Evolutionary conservation across 64 coral and sea anemone genomes (phyloP).

Genomic region (Pocillopora verrucosa): DNA sequence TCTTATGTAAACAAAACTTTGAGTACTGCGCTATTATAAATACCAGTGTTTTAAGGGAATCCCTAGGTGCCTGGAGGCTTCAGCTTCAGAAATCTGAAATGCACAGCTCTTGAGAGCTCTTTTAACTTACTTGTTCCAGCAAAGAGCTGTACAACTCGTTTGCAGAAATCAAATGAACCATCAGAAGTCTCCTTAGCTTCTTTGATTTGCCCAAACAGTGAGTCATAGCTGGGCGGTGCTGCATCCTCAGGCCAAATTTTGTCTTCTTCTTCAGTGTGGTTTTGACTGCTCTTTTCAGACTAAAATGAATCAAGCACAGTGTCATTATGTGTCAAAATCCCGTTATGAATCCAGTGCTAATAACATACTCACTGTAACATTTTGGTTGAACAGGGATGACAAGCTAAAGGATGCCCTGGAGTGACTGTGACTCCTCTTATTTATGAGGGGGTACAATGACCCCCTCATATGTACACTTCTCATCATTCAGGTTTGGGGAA

Average conservation of each 20-base stretch:
- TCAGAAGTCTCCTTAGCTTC: conserved; percentile 96
- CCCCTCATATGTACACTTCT: too few species aligned
- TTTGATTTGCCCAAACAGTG: conserved; percentile 94
- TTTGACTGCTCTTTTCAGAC: conserved; percentile 48
- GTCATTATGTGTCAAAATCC: background rate
- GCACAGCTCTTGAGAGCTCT: too few species aligned
- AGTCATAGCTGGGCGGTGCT: conserved; percentile 75
- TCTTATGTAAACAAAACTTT: too few species aligned
- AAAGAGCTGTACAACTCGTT: conserved; percentile 91
- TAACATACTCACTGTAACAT: background rate
- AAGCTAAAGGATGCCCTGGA: too few species aligned
- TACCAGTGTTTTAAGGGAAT: too few species aligned
- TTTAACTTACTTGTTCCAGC: conserved; percentile 96
- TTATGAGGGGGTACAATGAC: too few species aligned
- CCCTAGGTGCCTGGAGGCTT: too few species aligned
- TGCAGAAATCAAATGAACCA: conserved; percentile 93
- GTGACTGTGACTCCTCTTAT: too few species aligned
- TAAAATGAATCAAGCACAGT: background rate
- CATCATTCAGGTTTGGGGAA: too few species aligned
- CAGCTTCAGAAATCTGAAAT: too few species aligned
- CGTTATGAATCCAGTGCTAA: background rate
- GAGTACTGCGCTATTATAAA: too few species aligned
- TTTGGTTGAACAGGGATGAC: too few species aligned
- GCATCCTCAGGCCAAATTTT: conserved; percentile 92
- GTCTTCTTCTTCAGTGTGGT: conserved; percentile 67